Conservation (phyloP, 2,113 vertebrate genomes). For the Tylochromis polylepis region DNA sequence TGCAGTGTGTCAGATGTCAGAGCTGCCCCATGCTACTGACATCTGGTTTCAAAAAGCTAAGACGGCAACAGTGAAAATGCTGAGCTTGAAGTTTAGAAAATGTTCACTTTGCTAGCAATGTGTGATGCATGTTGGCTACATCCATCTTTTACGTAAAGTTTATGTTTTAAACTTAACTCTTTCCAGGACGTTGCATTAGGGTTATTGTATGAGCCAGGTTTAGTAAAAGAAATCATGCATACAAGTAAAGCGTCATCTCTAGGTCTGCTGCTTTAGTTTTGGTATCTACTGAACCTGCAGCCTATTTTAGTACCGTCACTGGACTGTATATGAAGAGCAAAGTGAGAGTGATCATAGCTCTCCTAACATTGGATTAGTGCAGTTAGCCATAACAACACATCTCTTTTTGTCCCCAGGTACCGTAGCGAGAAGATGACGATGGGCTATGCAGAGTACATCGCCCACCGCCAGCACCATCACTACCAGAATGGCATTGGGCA, state of each 20-base stretch:
- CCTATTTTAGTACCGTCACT: not conserved
- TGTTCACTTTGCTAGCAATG: not conserved
- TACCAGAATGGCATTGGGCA: constrained; percentile 99
- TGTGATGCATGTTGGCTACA: not conserved
- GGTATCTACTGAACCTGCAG: not conserved
- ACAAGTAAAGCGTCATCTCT: not conserved
- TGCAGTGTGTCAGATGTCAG: not conserved
- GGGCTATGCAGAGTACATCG: constrained; percentile 98
- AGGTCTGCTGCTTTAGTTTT: not conserved
- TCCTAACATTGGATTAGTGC: not conserved
- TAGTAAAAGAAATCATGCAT: not conserved
- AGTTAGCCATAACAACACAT: not conserved
- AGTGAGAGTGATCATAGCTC: not conserved
- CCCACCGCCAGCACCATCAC: constrained; percentile 97
- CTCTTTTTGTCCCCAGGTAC: constrained; percentile 78
- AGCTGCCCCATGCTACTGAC: not conserved
- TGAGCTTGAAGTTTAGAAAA: not conserved
- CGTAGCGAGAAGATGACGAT: constrained; percentile 99
- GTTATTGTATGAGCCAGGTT: not conserved
- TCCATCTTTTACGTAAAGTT: not conserved
- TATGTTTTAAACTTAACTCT: not conserved
- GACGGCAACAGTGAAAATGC: not conserved
- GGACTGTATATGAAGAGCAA: not conserved
- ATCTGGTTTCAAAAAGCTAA: not conserved
- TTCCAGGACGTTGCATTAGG: not conserved